Evolutionary conservation across 2,113 vertebrate species (phyloP).

Genomic region (Saguinus imperator): DNA sequence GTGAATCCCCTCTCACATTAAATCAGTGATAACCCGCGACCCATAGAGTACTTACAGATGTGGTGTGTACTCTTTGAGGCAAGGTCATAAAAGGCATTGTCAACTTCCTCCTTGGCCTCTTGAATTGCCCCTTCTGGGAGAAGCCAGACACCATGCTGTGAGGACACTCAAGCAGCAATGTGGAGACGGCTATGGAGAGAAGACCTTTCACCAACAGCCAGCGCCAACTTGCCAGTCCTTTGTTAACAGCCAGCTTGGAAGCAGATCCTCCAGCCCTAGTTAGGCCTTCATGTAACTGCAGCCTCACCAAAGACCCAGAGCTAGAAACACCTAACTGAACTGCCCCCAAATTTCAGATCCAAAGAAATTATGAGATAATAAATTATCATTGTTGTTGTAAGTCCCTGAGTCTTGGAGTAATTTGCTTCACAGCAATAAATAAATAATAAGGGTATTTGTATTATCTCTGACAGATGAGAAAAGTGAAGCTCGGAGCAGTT

Average conservation of each 20-base stretch:
- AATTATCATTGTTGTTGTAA: not conserved
- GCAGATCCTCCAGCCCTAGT: too few relatives aligned
- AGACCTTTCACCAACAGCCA: not conserved
- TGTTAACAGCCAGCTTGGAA: not conserved
- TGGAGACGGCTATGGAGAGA: not conserved
- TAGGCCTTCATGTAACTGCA: not conserved
- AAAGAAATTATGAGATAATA: not conserved
- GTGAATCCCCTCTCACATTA: not conserved
- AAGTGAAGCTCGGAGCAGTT: not conserved
- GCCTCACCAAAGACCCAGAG: not conserved
- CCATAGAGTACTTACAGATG: not conserved
- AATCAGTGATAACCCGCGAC: not conserved
- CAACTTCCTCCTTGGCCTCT: not conserved
- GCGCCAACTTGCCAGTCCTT: not conserved
- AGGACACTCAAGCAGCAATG: not conserved
- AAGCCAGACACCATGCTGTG: not conserved
- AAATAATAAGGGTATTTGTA: not conserved
- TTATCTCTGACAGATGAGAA: not conserved
- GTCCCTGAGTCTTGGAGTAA: not conserved
- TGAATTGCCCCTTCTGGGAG: not conserved
- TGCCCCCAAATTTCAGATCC: not conserved
- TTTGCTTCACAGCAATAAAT: not conserved
- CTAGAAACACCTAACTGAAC: not conserved
- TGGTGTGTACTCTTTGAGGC: not conserved
- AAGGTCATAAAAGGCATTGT: not conserved